Evolutionary conservation across 2,113 vertebrate genomes (phyloP), one percentile per base, ranked within the genome.

Genomic region (Siniperca knerii): DNA sequence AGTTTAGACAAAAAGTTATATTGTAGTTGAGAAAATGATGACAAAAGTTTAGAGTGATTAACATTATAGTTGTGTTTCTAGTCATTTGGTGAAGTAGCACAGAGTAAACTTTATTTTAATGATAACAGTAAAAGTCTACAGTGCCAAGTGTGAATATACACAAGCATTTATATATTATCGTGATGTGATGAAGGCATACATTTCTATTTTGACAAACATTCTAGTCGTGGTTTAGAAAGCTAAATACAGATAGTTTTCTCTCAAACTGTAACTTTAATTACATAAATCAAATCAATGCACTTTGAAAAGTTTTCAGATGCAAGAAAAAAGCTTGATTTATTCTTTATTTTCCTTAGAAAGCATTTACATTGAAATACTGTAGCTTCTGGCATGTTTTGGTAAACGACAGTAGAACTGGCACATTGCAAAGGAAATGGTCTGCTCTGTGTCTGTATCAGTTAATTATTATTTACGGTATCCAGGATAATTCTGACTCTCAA

Each of bases 171-270:
- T 76, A 83, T 88, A 73, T 86, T 3, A 42, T 83, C 35, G 90
- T 64, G 37, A 90, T 83, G 73, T 37, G 78, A 89, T 79, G 66
- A 83, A 84, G n/a, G 35, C 21, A 79, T 85, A 89, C 37, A 74
- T 87, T 86, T 81, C 60, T 60, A 62, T 79, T 83, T 52, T 75
- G 81, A 83, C 72, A 89, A 86, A 92, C 77, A 92, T 86, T 91
- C 65, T 81, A 75, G 69, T 68, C 15, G 20, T 85, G 66, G 60
- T 82, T 90, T 46, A 85, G 42, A 91, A 91, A 87, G 81, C 16
- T 79, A 72, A 82, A 78, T 66, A 75, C 52, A 85, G 16, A 79
- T 16, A 70, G 23, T 69, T 81, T 71, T 82, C 50, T 77, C 55
- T 79, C 18, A 85, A 85, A 79, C 60, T 70, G 87, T 88, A 90